phyloP scores from a whole-genome alignment of 1,140 invertebrate genomes.

The Belonocnema kinseyi region DNA sequence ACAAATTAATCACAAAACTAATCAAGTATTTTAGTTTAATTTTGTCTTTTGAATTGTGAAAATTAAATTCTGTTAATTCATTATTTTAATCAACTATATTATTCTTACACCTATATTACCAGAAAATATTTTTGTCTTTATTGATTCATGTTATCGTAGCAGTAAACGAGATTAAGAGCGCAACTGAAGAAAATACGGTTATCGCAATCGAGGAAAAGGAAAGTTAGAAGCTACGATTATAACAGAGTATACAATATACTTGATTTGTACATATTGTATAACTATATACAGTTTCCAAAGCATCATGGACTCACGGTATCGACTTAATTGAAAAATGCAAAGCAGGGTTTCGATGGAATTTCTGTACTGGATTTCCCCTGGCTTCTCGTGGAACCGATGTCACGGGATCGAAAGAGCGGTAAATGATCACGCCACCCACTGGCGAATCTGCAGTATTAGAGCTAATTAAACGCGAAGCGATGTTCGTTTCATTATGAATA shows the following conservation, averaged over 20 bases:
- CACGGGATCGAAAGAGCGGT: not conserved
- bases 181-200: conserved; percentile 53
- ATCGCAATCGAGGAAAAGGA: conserved; percentile 40
- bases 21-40: too few relatives aligned
- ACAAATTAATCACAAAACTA: too few relatives aligned
- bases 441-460: conserved; percentile 36
- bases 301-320: not conserved
- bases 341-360: not conserved
- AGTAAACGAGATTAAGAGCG: conserved; percentile 49
- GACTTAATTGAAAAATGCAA: not conserved
- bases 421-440: not conserved
- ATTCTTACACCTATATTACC: not conserved
- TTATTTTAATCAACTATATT: too few relatives aligned
- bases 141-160: conserved; percentile 31
- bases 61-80: too few relatives aligned
- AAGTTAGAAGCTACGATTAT: not conserved
- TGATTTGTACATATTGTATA: too few relatives aligned
- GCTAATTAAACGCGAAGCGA: conserved; percentile 58
- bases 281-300: not conserved
- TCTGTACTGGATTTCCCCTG: not conserved
- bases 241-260: too few relatives aligned
- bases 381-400: not conserved
- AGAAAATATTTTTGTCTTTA: not conserved
- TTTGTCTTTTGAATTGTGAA: too few relatives aligned
- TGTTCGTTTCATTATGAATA: conserved; percentile 41